Evolutionary conservation across 2,113 vertebrate genomes (phyloP).

Genomic region (Paramormyrops kingsleyae): DNA sequence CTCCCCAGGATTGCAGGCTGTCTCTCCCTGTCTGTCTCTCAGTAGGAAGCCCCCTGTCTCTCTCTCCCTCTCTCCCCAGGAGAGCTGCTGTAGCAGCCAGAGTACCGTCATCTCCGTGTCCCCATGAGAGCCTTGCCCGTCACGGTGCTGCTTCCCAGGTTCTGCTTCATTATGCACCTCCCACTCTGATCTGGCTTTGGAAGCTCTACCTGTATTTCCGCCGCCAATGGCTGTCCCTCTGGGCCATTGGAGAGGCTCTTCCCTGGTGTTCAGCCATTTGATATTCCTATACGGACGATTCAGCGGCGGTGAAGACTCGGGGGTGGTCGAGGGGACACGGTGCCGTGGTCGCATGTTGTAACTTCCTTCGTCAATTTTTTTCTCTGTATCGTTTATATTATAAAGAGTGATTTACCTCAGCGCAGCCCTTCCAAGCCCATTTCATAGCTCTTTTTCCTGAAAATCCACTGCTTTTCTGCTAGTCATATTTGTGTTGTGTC

Average conservation of each 20-base stretch:
- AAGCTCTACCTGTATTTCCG: constrained; percentile 87
- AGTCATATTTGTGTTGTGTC: background rate
- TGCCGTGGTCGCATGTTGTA: background rate
- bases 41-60: background rate
- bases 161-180: constrained; percentile 66
- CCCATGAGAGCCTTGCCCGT: constrained; percentile 63
- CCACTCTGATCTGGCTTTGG: constrained; percentile 76
- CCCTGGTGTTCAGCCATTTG: constrained; percentile 66
- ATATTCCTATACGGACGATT: constrained; percentile 34
- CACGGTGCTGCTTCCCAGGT: constrained; percentile 54
- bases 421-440: background rate
- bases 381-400: background rate
- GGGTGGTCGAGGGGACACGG: background rate
- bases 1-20: background rate
- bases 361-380: background rate
- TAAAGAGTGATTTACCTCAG: background rate
- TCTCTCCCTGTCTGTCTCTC: background rate
- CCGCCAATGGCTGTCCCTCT: constrained; percentile 86
- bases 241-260: constrained; percentile 72
- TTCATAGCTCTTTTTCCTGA: background rate
- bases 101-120: constrained; percentile 36
- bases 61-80: background rate
- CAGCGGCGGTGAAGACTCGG: background rate
- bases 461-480: background rate
- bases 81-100: background rate